Conservation (phyloP, 2,113 vertebrate species). For the Austrofundulus limnaeus region DNA sequence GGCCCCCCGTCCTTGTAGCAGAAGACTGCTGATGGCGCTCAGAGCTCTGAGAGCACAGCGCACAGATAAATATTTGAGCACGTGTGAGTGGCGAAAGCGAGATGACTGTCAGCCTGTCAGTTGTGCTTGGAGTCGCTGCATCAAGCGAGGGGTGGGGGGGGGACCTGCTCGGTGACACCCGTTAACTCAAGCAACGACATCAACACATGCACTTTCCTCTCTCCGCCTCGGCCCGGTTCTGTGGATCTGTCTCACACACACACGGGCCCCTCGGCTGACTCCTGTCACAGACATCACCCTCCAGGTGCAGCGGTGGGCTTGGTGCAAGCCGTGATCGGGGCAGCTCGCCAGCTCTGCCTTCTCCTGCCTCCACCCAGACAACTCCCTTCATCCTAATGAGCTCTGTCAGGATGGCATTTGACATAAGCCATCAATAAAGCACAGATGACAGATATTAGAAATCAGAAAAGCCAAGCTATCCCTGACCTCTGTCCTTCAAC, state of each 20-base stretch:
- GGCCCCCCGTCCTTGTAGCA: constrained; percentile 63
- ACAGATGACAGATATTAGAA: constrained; percentile 71
- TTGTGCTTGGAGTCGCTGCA: constrained; percentile 60
- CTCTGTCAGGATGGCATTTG: constrained; percentile 81
- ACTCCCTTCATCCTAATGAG: constrained; percentile 75
- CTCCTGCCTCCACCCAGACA: constrained; percentile 70
- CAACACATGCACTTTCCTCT: constrained; percentile 44
- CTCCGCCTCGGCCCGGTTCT: constrained; percentile 18
- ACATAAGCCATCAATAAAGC: constrained; percentile 78
- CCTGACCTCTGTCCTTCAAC: constrained; percentile 21
- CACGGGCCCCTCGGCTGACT: constrained; percentile 60
- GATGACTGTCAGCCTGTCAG: constrained; percentile 75
- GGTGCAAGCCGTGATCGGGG: constrained; percentile 68
- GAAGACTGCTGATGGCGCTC: constrained; percentile 61
- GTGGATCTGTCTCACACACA: constrained; percentile 20
- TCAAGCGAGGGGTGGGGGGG: constrained; percentile 32
- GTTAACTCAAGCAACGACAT: constrained; percentile 65
- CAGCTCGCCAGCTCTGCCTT: constrained; percentile 67
- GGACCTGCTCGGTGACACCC: constrained; percentile 70
- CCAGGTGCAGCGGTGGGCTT: constrained; percentile 62
- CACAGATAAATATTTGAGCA: constrained; percentile 67
- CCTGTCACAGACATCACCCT: constrained; percentile 75
- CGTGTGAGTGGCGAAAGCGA: constrained; percentile 69
- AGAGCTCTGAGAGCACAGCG: constrained; percentile 42
- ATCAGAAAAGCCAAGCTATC: constrained; percentile 53